Conservation (phyloP, 2,797 vertebrate species). For the Pseudomugil gertrudae region DNA sequence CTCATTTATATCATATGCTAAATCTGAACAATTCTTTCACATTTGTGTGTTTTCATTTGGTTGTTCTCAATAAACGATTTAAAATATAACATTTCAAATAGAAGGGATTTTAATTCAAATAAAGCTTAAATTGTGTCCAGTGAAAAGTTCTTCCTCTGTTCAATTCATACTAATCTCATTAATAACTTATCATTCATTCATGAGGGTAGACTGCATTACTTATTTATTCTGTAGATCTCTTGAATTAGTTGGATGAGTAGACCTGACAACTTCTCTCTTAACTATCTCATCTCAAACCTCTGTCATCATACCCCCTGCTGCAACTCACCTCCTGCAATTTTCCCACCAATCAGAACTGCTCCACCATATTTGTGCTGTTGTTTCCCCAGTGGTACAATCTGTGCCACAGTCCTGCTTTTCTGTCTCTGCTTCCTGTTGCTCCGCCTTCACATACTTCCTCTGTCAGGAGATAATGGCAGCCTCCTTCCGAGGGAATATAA, state of each 20-base stretch:
- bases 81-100: neutral
- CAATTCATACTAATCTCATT: slow-evolving; percentile 26
- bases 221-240: slow-evolving; percentile 39
- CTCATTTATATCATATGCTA: neutral
- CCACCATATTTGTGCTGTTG: slow-evolving; percentile 12
- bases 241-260: slow-evolving; percentile 33
- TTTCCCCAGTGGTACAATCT: slow-evolving; percentile 21
- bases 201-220: slow-evolving; percentile 25
- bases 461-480: slow-evolving; percentile 18
- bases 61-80: slow-evolving; percentile 1
- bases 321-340: slow-evolving; percentile 26
- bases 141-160: slow-evolving; percentile 8
- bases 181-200: slow-evolving; percentile 33
- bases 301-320: slow-evolving; percentile 29
- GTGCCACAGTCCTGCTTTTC: slow-evolving; percentile 34
- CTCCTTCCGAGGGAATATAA: slow-evolving; percentile 13
- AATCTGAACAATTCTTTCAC: neutral
- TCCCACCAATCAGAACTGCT: slow-evolving; percentile 25
- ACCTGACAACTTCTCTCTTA: slow-evolving; percentile 39
- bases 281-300: slow-evolving; percentile 27
- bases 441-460: slow-evolving; percentile 17
- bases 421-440: slow-evolving; percentile 24
- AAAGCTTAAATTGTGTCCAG: slow-evolving; percentile 10
- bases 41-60: neutral
- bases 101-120: neutral